Base-by-base conservation (phyloP, 2,113 vertebrate genomes). In the Nothocercus julius region DNA sequence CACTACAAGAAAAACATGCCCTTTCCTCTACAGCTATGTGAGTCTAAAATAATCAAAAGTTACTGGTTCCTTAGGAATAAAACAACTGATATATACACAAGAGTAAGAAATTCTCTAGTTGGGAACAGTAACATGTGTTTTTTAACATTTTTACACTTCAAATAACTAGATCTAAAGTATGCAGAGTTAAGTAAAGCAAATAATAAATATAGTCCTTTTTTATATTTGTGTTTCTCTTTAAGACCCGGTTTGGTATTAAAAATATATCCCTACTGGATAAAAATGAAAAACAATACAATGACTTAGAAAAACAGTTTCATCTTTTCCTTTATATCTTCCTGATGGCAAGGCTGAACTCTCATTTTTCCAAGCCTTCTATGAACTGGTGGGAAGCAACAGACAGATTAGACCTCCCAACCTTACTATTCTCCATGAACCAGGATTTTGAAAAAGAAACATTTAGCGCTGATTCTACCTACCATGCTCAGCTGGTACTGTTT, bases 51-150 rank as follows among this genome's bases (percentile, higher is more conserved):
- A 63, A 12, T 38, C 7, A 89, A 81, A 93, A 49, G 8, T 68
- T 54, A 54, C n/a, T 64, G 7, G 13, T 64, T 74, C 9, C 25
- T 18, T 1, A 53, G 40, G 20, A 66, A 82, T 80, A 76, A 15
- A 27, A 9, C 6, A 75, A 18, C 30, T 61, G 24, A 7, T 30
- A 51, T 1, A 0, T 32, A n/a, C 30, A 34, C 9, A 19, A 5
- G 6, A 5, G 30, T 58, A 30, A 9, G 30, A 49, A 69, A 69
- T 69, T 27, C 47, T 19, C n/a, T 49, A 53, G n/a, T 18, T 16
- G 17, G 28, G 34, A 70, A 34, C 21, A 32, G 21, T 22, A 49
- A 69, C n/a, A 24, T 18, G 7, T 70, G 24, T 34, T 36, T 36
- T 70, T 70, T 51, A 54, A 54, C 27, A 30, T 54, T 30, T 54